A percentile compares a stretch with the other conserved stretches of the same genome.
phyloP scores from a whole-genome alignment of 2,113 vertebrate species.

The Actenoides lindsayi region DNA sequence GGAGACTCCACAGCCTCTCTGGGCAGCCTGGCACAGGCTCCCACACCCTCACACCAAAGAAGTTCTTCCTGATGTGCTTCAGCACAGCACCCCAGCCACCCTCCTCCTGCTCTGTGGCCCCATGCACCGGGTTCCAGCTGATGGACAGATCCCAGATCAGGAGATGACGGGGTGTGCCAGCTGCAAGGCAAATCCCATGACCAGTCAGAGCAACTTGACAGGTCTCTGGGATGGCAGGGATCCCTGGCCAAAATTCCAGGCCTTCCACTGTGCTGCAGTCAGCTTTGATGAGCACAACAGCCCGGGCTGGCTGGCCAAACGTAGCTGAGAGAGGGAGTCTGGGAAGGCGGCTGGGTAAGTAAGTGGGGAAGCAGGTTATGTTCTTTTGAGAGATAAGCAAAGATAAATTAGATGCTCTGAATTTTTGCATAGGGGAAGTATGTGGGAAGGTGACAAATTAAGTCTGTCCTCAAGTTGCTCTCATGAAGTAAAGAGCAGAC shows the following conservation, averaged over 20 bases:
- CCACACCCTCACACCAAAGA: background rate
- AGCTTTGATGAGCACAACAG: slow-evolving; percentile 26
- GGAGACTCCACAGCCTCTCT: background rate
- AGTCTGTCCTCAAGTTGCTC: background rate
- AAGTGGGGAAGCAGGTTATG: background rate
- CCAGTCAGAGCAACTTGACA: background rate
- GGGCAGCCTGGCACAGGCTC: background rate
- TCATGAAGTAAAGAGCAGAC: background rate
- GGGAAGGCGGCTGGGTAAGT: background rate
- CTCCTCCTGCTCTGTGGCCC: background rate
- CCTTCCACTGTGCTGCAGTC: slow-evolving; percentile 34
- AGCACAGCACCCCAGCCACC: background rate
- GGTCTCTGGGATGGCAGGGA: slow-evolving; percentile 3
- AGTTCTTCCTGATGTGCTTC: background rate
- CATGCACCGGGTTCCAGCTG: background rate
- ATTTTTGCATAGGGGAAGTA: slow-evolving; percentile 3
- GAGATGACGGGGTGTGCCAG: background rate
- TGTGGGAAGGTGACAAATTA: background rate
- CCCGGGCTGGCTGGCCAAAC: background rate
- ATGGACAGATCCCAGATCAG: background rate
- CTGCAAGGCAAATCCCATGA: slow-evolving; percentile 43
- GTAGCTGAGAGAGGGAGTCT: background rate
- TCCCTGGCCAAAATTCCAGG: slow-evolving; percentile 32
- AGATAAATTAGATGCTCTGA: slow-evolving; percentile 26
- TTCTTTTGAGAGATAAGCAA: background rate